Evolutionary conservation across 30 jellyfish, hydroid and myxozoan species (phyloP).

Genomic region (Pelagia noctiluca): DNA sequence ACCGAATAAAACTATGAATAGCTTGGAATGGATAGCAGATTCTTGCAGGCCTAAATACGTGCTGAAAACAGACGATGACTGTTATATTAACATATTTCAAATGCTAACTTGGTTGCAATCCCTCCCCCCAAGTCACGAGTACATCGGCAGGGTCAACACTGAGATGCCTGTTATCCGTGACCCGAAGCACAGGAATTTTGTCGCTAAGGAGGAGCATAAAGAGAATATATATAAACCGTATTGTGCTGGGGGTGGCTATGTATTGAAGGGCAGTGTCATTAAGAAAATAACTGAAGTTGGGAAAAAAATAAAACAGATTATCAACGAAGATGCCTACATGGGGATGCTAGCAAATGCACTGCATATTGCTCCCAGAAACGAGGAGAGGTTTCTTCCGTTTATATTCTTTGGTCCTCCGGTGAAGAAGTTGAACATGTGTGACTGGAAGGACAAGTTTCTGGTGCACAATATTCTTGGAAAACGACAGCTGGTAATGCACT

Average conservation of each 20-base stretch:
- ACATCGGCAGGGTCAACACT: constrained; percentile 83
- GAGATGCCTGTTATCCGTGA: constrained; percentile 95
- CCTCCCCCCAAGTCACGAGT: constrained; percentile 58
- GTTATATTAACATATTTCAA: constrained; percentile 77
- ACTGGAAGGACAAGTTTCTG: constrained; percentile 83
- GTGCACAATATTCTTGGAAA: constrained; percentile 87
- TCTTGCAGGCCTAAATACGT: constrained; percentile 84
- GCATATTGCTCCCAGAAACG: constrained; percentile 74
- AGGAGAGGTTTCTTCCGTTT: constrained; percentile 93
- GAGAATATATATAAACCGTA: constrained; percentile 80
- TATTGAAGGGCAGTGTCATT: constrained; percentile 69
- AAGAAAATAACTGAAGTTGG: constrained; percentile 74
- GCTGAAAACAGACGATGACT: constrained; percentile 96
- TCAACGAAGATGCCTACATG: constrained; percentile 97
- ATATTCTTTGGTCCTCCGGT: constrained; percentile 78
- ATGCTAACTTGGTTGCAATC: constrained; percentile 80
- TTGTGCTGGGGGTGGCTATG: constrained; percentile 98
- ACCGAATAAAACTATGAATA: constrained; percentile 89
- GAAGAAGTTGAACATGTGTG: constrained; percentile 78
- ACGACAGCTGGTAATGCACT: constrained; percentile 90
- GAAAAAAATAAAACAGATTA: constrained; percentile 79
- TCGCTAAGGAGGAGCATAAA: constrained; percentile 78
- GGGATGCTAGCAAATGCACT: constrained; percentile 93
- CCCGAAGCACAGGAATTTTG: constrained; percentile 94
- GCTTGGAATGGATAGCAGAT: constrained; percentile 95